Percentiles rank a stretch among this genome's conserved stretches.
Conservation (phyloP, 2,113 vertebrate species). For the Melanerpes aurifrons region DNA sequence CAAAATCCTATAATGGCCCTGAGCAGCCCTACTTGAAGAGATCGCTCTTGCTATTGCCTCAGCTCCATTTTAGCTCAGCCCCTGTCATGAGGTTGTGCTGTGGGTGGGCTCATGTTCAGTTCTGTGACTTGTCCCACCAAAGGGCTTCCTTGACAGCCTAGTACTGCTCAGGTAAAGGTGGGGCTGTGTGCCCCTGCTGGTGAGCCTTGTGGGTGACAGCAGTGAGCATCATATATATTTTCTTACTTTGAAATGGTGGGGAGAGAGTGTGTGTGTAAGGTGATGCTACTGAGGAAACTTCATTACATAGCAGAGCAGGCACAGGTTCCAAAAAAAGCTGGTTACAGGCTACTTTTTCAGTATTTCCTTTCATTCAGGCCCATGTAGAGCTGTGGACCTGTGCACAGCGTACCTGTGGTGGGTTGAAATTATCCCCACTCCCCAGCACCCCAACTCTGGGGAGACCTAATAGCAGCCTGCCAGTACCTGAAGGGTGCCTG, state of each 20-base stretch:
- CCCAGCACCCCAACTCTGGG: no score
- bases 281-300: not conserved
- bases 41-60: accelerated
- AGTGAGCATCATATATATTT: accelerated
- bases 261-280: not conserved
- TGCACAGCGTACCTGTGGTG: no score
- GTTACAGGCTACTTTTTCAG: not conserved
- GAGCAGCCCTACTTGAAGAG: not conserved
- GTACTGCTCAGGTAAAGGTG: not conserved
- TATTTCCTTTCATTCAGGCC: not conserved
- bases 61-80: not conserved
- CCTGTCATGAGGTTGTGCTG: accelerated
- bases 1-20: not conserved
- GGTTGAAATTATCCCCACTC: no score
- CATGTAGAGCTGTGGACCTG: accelerated
- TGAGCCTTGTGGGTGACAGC: not conserved
- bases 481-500: no score
- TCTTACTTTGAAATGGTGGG: not conserved
- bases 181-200: accelerated
- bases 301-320: not conserved
- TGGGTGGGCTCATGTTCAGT: accelerated
- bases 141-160: not conserved
- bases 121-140: not conserved
- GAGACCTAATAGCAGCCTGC: no score
- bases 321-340: no score